Evolutionary conservation across 2,888 invertebrate species (phyloP).

Genomic region (Piscicola geometra): DNA sequence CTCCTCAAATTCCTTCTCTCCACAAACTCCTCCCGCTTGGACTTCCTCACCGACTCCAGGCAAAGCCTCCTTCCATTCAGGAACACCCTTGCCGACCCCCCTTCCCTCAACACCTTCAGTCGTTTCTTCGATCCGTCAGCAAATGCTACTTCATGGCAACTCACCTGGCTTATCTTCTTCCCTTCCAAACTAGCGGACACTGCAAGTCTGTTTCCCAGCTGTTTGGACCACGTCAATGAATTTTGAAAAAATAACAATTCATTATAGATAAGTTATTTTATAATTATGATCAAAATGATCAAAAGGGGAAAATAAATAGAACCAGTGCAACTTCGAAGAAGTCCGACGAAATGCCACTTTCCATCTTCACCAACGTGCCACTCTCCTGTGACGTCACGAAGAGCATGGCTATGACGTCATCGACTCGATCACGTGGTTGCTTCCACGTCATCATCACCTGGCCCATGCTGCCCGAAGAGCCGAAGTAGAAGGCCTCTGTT

Average conservation of each 20-base stretch:
- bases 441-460: conserved; percentile 46
- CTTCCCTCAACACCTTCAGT: conserved; percentile 1
- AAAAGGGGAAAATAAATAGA: conserved; percentile 39
- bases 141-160: background rate
- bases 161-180: background rate
- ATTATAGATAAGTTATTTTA: too few species aligned
- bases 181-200: background rate
- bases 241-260: background rate
- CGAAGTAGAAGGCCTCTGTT: conserved; percentile 49
- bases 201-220: background rate
- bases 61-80: background rate
- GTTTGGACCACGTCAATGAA: background rate
- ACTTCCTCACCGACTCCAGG: background rate
- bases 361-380: conserved; percentile 49
- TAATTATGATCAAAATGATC: background rate
- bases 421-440: conserved; percentile 41
- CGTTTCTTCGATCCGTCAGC: background rate
- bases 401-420: conserved; percentile 51
- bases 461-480: conserved; percentile 45
- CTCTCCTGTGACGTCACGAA: conserved; percentile 52
- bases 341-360: conserved; percentile 47
- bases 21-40: background rate
- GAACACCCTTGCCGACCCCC: background rate
- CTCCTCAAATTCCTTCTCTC: background rate
- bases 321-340: conserved; percentile 52